phyloP scores from a whole-genome alignment of 2,888 invertebrate genomes.

The Stratiomys singularior region DNA sequence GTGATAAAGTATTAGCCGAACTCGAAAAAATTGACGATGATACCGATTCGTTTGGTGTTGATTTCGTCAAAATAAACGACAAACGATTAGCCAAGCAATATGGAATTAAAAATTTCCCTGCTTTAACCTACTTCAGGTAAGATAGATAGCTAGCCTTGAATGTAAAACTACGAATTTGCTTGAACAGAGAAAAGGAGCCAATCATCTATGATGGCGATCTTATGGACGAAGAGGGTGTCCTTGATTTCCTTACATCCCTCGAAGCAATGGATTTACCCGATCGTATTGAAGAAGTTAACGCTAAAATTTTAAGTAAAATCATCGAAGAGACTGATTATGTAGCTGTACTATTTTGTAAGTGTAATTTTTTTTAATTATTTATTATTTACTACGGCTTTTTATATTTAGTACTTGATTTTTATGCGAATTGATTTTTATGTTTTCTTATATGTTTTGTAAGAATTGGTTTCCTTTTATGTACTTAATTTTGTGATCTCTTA shows the following conservation, averaged over 20 bases:
- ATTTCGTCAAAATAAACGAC: slow-evolving; percentile 96
- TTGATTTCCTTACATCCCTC: slow-evolving; percentile 92
- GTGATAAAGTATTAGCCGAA: slow-evolving; percentile 90
- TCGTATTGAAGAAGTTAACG: slow-evolving; percentile 94
- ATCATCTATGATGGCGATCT: slow-evolving; percentile 97
- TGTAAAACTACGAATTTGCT: neutral
- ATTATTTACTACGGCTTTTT: too few species aligned
- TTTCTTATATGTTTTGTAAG: too few species aligned
- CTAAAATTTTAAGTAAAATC: slow-evolving; percentile 88
- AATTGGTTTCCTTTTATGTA: too few species aligned
- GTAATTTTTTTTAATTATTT: slow-evolving; percentile 55
- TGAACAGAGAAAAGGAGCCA: slow-evolving; percentile 86
- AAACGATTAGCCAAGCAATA: slow-evolving; percentile 95
- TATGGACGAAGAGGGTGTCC: slow-evolving; percentile 93
- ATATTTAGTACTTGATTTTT: too few species aligned
- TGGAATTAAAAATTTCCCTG: slow-evolving; percentile 95
- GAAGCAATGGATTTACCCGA: slow-evolving; percentile 96
- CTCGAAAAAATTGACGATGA: slow-evolving; percentile 95
- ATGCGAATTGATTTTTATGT: too few species aligned
- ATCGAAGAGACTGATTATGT: slow-evolving; percentile 92
- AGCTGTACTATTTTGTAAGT: slow-evolving; percentile 95
- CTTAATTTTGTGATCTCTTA: too few species aligned
- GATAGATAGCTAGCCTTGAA: neutral
- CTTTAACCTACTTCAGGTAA: slow-evolving; percentile 88
- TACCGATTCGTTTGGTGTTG: slow-evolving; percentile 92